Evolutionary conservation across 2,113 vertebrate species (phyloP).

Genomic region (Raphicerus campestris): DNA sequence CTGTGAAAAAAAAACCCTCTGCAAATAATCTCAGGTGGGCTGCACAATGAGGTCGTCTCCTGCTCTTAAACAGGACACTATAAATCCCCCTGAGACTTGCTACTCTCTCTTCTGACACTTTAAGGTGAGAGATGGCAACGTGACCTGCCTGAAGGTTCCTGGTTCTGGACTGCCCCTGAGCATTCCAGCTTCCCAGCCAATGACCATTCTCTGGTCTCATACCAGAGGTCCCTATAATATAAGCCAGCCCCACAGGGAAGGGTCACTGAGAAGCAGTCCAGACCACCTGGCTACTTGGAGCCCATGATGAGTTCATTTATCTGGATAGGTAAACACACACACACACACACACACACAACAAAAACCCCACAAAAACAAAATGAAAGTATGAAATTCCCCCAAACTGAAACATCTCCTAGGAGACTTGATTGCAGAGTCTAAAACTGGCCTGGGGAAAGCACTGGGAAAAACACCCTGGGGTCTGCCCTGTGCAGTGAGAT

Average conservation of each 20-base stretch:
- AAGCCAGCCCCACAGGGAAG: not conserved
- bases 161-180: not conserved
- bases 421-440: slow-evolving; percentile 47
- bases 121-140: not conserved
- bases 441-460: slow-evolving; percentile 67
- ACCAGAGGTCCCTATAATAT: not conserved
- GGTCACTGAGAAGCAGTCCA: not conserved
- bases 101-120: not conserved
- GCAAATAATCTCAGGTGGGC: not conserved
- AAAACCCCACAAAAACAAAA: slow-evolving; percentile 50
- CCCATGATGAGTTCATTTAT: not conserved
- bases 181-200: not conserved
- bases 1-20: not conserved
- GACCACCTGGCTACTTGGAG: not conserved
- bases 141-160: not conserved
- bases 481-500: not conserved
- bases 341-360: not conserved
- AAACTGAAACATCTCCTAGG: slow-evolving; percentile 58
- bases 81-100: not conserved
- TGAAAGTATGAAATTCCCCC: slow-evolving; percentile 70
- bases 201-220: not conserved
- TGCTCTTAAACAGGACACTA: not conserved
- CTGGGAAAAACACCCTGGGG: slow-evolving; percentile 60
- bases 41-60: not conserved
- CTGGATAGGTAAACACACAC: not conserved